Base-by-base conservation (phyloP, 2,888 invertebrate species). In the Phlogophora meticulosa region DNA sequence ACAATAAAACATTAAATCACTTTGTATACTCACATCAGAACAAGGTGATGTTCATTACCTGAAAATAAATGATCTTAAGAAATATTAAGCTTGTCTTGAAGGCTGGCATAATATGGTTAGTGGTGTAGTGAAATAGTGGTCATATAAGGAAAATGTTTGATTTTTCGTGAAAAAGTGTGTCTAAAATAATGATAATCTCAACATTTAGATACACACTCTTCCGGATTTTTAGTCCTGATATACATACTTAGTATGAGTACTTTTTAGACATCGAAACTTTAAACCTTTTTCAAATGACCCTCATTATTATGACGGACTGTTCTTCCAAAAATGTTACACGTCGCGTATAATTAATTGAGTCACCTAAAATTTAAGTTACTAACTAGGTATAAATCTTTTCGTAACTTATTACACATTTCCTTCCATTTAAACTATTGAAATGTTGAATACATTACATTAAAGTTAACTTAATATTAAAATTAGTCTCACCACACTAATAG, bases 361-460 rank as follows among this genome's bases (percentile, higher is more conserved):
- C 9, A 60, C 24, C 34, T 4, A 63, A 38, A 2, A n/a, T 11
- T 20, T 38, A 45, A 45, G 4, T 22, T 22, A 36, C 11, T 22
- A 13, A 48, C 13, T 32, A n/a, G n/a, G n/a, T n/a, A 34, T 51
- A 34, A 66, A 17, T 51, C 10, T 56, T 68, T 38, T 75, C 55
- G 55, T 42, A 71, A 56, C 45, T 11, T 68, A 40, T 67, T 68
- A 28, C 68, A 75, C 55, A 56, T 76, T 52, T 52, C 10, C 36
- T 34, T 13, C 38, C 38, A 71, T 57, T 51, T 20, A 9, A 32
- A 52, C 17, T 53, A 24, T 48, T 56, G 43, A 40, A 68, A 28
- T 28, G 32, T 40, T 11, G 76, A 56, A 75, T 76, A 71, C 10
- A 20, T 71, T 45, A 45, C 0, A 38, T 15, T 28, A 7, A 36